A percentile compares a stretch with the other conserved stretches of the same genome.
Evolutionary conservation across 2,113 vertebrate genomes (phyloP).

Genomic region (Ochotona curzoniae): DNA sequence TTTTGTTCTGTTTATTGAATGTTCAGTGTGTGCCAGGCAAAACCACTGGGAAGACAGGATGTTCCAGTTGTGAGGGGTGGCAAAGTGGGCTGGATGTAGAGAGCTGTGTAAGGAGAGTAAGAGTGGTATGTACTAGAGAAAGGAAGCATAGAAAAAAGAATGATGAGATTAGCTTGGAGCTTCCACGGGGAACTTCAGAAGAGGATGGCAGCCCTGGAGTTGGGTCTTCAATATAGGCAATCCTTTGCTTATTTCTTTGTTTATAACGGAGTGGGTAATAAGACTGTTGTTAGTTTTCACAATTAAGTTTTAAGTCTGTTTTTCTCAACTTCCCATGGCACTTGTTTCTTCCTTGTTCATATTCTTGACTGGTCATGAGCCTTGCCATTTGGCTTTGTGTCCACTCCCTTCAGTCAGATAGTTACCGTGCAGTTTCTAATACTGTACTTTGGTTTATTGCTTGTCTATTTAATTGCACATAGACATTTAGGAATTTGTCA

Average conservation of each 20-base stretch:
- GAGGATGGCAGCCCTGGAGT: neutral
- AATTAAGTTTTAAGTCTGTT: neutral
- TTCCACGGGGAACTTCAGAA: neutral
- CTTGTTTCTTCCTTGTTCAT: neutral
- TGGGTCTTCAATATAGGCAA: neutral
- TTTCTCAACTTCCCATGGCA: no score
- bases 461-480: constrained; percentile 38
- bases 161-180: neutral
- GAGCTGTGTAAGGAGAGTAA: neutral
- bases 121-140: no score
- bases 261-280: neutral
- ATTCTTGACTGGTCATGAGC: neutral
- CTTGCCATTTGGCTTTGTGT: neutral
- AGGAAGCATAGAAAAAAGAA: neutral
- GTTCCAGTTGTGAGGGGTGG: neutral
- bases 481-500: constrained; percentile 49
- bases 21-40: neutral
- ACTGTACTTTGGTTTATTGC: constrained; percentile 4
- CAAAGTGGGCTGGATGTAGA: neutral
- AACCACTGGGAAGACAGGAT: neutral
- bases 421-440: neutral
- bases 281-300: neutral
- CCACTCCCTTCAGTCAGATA: neutral
- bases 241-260: neutral
- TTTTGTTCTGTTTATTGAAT: neutral